Evolutionary conservation across 2,888 invertebrate species (phyloP).

Genomic region (Trachelus iudaicus): DNA sequence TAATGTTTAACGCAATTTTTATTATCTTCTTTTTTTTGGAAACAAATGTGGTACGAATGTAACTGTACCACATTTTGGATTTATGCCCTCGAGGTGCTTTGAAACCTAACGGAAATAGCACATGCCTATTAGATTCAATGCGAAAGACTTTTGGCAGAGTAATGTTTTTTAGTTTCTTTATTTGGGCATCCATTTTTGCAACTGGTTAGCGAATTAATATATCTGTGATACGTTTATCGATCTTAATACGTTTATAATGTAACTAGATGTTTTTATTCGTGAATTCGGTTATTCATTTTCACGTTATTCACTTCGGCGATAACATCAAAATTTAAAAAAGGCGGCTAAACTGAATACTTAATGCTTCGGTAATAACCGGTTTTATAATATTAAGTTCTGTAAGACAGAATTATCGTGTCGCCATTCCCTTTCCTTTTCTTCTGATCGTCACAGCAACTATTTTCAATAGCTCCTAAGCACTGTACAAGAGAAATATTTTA

Average conservation of each 20-base stretch:
- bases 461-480: too few species aligned
- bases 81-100: background rate
- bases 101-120: background rate
- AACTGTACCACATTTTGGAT: background rate
- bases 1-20: background rate
- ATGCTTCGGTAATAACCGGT: background rate
- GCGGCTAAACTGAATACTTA: background rate
- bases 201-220: background rate
- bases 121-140: background rate
- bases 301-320: background rate
- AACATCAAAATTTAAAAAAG: background rate
- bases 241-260: background rate
- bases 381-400: background rate
- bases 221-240: background rate
- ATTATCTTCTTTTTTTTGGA: background rate
- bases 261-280: background rate
- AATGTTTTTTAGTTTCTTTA: background rate
- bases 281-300: background rate
- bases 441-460: too few species aligned
- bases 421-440: background rate
- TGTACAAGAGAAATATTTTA: too few species aligned
- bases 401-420: background rate
- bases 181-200: background rate
- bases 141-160: background rate
- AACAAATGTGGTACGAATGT: too few species aligned